A percentile compares a stretch with the other conserved stretches of the same genome.
These are phyloP conservation scores for Pachymerium ferrugineum DNA, from an alignment of 2,888 invertebrate species.

Conservation along the genomic window DNA sequence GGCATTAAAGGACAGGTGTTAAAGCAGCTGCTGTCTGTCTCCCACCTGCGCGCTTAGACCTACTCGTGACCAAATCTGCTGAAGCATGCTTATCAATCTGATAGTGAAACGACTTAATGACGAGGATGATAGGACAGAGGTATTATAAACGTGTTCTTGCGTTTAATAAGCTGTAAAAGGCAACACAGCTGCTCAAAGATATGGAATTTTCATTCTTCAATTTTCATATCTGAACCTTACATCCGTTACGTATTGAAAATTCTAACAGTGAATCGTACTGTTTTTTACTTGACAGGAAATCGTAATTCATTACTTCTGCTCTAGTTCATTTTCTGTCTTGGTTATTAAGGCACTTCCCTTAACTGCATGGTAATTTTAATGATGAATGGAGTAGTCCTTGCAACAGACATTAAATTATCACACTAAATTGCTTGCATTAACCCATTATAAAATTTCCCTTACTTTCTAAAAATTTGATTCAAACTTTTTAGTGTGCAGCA, in stretches of 20 bases:
- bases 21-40: too few relatives aligned
- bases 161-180: too few relatives aligned
- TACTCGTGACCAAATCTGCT: too few relatives aligned
- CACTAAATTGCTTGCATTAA: not conserved
- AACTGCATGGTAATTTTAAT: constrained; percentile 19
- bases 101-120: too few relatives aligned
- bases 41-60: too few relatives aligned
- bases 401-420: constrained; percentile 6
- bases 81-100: too few relatives aligned
- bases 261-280: not conserved
- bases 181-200: too few relatives aligned
- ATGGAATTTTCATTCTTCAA: too few relatives aligned
- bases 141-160: too few relatives aligned
- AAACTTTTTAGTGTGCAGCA: constrained; percentile 5
- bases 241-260: not conserved
- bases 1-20: too few relatives aligned
- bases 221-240: too few relatives aligned
- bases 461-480: not conserved
- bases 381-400: constrained; percentile 15
- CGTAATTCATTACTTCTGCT: constrained; percentile 24
- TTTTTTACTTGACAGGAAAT: not conserved
- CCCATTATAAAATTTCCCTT: not conserved
- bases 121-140: too few relatives aligned
- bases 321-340: not conserved
- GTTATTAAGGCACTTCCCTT: constrained; percentile 18